These are phyloP conservation scores for Urocolius indicus DNA, from an alignment of 2,113 vertebrate species.

Conservation along the genomic window DNA sequence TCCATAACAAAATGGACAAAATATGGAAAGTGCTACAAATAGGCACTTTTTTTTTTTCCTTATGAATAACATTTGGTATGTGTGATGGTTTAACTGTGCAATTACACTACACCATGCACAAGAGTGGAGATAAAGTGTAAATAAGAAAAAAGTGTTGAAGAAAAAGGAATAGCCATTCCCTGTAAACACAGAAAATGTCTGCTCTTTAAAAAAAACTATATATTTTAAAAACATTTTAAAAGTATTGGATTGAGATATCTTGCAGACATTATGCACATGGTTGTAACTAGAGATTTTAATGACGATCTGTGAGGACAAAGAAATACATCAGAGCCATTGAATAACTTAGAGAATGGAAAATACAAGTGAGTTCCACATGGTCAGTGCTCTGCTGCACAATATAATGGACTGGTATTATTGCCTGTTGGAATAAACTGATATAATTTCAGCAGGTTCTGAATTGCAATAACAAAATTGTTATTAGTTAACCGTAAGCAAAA, in stretches of 20 bases:
- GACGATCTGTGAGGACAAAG: neutral
- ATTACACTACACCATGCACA: neutral
- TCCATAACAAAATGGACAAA: neutral
- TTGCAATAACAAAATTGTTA: neutral
- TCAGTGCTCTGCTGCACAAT: neutral
- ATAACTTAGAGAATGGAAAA: neutral
- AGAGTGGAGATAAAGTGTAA: neutral
- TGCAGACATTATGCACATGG: neutral
- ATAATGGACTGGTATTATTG: neutral
- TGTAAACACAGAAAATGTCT: neutral
- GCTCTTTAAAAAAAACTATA: too few species aligned
- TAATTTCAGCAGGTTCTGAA: neutral
- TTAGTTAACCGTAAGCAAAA: neutral
- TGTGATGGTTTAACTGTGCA: neutral
- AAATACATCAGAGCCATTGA: neutral
- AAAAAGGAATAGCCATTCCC: neutral
- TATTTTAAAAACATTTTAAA: neutral
- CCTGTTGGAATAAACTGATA: neutral
- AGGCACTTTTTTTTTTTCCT: neutral
- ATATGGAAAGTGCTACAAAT: neutral
- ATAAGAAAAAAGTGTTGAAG: neutral
- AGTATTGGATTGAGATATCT: neutral
- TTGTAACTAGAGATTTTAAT: neutral
- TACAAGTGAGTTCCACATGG: neutral
- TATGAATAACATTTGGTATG: neutral